Evolutionary conservation across 2,797 vertebrate species (phyloP).

Genomic region (Amazona finschi): DNA sequence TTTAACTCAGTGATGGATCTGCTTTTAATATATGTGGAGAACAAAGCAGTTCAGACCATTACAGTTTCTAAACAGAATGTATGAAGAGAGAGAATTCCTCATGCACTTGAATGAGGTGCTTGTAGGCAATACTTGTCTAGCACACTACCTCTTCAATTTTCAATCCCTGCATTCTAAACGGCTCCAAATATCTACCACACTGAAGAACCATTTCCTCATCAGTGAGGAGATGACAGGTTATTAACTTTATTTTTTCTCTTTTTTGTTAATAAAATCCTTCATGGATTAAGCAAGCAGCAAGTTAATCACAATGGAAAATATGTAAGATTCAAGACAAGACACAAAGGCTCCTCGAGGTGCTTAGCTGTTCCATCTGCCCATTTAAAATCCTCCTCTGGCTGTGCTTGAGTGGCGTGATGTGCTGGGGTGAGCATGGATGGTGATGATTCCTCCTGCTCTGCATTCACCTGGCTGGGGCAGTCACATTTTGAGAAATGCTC

Average conservation of each 20-base stretch:
- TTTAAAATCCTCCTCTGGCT: not conserved
- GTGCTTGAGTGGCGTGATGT: not conserved
- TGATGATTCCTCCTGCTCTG: not conserved
- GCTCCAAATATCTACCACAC: not conserved
- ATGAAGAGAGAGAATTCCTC: not conserved
- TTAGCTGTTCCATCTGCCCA: not conserved
- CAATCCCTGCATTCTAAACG: not conserved
- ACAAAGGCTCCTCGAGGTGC: not conserved
- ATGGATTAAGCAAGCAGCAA: not conserved
- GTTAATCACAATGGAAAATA: not conserved
- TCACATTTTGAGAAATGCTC: not conserved
- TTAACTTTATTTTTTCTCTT: not conserved
- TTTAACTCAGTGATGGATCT: conserved; percentile 1
- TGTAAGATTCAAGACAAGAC: not conserved
- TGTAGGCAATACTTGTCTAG: not conserved
- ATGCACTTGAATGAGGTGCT: not conserved
- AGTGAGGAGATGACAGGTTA: not conserved
- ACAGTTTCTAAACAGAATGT: not conserved
- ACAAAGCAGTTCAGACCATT: conserved; percentile 1
- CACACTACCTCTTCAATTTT: not conserved
- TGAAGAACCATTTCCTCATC: not conserved
- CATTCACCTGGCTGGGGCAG: not conserved
- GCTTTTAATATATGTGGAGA: not conserved
- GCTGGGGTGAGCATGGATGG: not conserved
- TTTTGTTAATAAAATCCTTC: not conserved